Evolutionary conservation across 92 coral and sea anemone genomes (phyloP), one percentile per base, ranked within the genome.

Genomic region (Umimayanthus chanpuru): DNA sequence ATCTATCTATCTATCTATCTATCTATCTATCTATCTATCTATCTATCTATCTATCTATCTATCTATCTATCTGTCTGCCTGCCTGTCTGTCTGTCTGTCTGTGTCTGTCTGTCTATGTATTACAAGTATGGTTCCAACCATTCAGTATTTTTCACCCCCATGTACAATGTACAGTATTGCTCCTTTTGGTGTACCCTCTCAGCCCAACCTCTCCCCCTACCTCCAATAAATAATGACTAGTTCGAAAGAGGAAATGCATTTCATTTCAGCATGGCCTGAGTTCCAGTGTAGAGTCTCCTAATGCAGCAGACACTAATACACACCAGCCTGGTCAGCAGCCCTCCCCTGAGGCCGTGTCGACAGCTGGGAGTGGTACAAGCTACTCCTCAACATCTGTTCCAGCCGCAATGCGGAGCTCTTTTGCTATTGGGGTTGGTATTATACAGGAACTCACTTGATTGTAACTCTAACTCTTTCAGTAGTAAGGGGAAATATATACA

Each of bases 341-440:
- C 55, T 68, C 82, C n/a, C 85, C 89, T 18, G 71, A 71, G 47
- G 86, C 85, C 26, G 88, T 79, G 71, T 58, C 85, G 1, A 88
- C 94, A 21, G 86, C 87, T 44, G 94, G 88, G 44, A 77, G 49
- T 29, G 76, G 81, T 58, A 93, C 90, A 15, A 88, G 91, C 21
- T 73, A 90, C 76, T 83, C 64, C 20, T 90, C 90, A 14, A 90
- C 93, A 36, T 55, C 92, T 50, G 80, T 89, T 10, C 98, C 99
- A 73, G 86, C 81, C 43, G 99, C 99, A 18, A 81, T 97, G 93
- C 89, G 98, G 77, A 97, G 99, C 77, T 95, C 98, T 21, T 97
- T 97, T 93, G 99, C 99, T 77, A 88, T 93, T 78, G 99, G 99
- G 93, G 99, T 82, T 41, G 23, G 86, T 82, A 81, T 79, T 50